Base-by-base conservation (phyloP, 1,140 invertebrate genomes). In the silkworm (Bombyx mori) region DNA sequence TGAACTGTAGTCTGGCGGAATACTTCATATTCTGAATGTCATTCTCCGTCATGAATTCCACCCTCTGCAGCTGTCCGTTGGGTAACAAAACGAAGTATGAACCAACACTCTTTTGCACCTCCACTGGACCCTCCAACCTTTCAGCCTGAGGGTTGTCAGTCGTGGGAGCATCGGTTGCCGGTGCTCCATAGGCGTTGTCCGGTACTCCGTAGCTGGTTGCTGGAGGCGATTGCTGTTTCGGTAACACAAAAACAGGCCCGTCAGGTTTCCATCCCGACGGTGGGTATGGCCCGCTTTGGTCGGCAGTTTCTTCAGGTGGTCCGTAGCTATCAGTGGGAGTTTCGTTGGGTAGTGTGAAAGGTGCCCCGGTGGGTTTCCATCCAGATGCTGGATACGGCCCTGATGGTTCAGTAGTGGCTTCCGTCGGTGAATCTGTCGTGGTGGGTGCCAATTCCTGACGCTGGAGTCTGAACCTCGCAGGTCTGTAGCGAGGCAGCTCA, bases 1-100 rank as follows among this genome's bases (percentile, higher is more conserved):
- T 61, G 0, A 79, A 53, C 51, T 82, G 72, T 44, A 85, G 52
- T 22, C 69, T 68, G 0, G 78, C 82, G 0, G 73, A 74, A n/a
- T 82, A 75, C 56, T 70, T 79, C 84, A 84, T 80, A 42, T 82
- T 85, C 62, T 80, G 78, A 7, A 82, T 54, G 56, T 84, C 82
- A 64, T 75, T 80, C 55, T 81, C 74, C 1, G 79, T 80, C 48
- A 75, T 57, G 52, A 79, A 81, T 56, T 77, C 68, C 35, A 85
- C 75, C 54, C 66, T 73, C 54, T 84, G 82, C 44, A 87, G 56
- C 60, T 76, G 65, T 4, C 82, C 82, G 48, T 77, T 78, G 8
- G 84, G 84, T 18, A 84, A 52, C 0, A 87, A 55, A 0, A 87
- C 69, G 56, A 75, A 87, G 50, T 85, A 85, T 2, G 74, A 66